Conservation (phyloP, 2,888 invertebrate genomes). For the Agrotis segetum region DNA sequence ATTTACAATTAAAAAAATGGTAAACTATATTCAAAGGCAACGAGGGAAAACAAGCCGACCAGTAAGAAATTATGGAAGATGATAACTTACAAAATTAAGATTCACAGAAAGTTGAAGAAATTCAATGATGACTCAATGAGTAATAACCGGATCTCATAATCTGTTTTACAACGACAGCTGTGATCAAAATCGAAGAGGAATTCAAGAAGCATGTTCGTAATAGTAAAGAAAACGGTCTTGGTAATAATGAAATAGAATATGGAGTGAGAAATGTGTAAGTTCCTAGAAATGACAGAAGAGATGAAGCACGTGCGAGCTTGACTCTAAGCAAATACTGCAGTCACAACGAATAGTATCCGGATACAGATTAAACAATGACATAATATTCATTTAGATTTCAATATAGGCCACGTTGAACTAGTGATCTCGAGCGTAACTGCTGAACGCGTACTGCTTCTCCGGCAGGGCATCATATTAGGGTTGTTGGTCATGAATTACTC, state of each 20-base stretch:
- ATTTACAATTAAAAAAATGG: conserved; percentile 13
- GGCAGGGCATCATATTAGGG: too few relatives aligned
- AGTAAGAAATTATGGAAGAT: conserved; percentile 26
- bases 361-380: not conserved
- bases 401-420: not conserved
- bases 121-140: conserved; percentile 41
- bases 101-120: conserved; percentile 57
- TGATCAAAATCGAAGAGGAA: conserved; percentile 28
- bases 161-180: conserved; percentile 36
- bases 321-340: conserved; percentile 34
- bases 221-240: conserved; percentile 3
- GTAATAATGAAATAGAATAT: conserved; percentile 26
- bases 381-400: not conserved
- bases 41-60: conserved; percentile 16
- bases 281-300: conserved; percentile 54
- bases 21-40: conserved; percentile 3
- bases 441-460: too few relatives aligned
- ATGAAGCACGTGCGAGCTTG: conserved; percentile 54
- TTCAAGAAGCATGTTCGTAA: conserved; percentile 17
- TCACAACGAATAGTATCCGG: conserved; percentile 11
- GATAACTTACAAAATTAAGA: conserved; percentile 38
- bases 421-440: too few relatives aligned
- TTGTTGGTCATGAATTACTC: too few relatives aligned
- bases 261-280: conserved; percentile 22
- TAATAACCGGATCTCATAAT: conserved; percentile 52